These are phyloP conservation scores for Homarus gammarus DNA, from an alignment of 2,888 invertebrate species.

Conservation along the genomic window DNA sequence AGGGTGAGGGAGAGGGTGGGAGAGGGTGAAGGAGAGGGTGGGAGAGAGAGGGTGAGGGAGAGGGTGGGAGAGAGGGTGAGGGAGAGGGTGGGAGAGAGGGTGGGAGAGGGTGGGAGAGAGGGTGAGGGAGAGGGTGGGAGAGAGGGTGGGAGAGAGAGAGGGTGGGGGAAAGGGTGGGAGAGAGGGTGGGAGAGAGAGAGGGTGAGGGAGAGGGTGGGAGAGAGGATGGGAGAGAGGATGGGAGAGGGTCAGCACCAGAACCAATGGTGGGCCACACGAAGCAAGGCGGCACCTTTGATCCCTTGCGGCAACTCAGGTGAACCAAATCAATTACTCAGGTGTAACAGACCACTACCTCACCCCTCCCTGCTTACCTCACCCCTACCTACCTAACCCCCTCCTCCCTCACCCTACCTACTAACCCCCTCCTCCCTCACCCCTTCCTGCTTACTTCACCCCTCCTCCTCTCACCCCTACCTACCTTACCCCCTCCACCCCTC, in stretches of 20 bases:
- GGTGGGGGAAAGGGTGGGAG: too few species aligned
- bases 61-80: too few species aligned
- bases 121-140: too few species aligned
- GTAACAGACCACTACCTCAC: neutral
- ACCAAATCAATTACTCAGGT: conserved; percentile 39
- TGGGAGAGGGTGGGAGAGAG: too few species aligned
- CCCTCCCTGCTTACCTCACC: too few species aligned
- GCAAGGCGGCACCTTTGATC: conserved; percentile 41
- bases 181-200: too few species aligned
- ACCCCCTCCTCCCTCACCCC: neutral
- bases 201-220: neutral
- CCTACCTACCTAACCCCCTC: neutral
- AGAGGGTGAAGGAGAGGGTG: too few species aligned
- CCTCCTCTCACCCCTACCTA: too few species aligned
- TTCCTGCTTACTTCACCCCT: too few species aligned
- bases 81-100: too few species aligned
- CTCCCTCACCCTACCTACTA: neutral
- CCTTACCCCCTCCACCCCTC: too few species aligned
- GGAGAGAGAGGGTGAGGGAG: neutral
- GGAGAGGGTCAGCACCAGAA: neutral
- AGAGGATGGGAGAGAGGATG: neutral
- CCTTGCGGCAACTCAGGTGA: conserved; percentile 37
- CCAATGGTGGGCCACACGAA: conserved; percentile 36
- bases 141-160: too few species aligned
- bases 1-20: neutral